Evolutionary conservation across 2,113 vertebrate genomes (phyloP).

Genomic region (Poecilia latipinna): DNA sequence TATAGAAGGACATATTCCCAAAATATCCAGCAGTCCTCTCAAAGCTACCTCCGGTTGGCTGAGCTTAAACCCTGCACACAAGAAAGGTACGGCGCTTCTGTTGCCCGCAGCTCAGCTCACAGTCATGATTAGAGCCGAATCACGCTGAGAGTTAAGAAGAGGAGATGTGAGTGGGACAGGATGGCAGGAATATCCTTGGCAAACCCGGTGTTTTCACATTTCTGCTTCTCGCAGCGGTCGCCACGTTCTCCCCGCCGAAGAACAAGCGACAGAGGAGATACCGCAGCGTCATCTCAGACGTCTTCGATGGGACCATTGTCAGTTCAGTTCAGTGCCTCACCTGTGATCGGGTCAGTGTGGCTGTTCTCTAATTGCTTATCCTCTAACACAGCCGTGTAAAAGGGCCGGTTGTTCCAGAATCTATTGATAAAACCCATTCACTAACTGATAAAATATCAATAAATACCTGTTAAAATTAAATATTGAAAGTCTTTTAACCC

Average conservation of each 20-base stretch:
- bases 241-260: conserved; percentile 84
- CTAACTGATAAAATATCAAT: too few relatives aligned
- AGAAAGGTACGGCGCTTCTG: conserved; percentile 85
- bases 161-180: neutral
- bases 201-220: conserved; percentile 19
- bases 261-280: conserved; percentile 93
- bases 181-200: neutral
- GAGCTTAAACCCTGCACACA: conserved; percentile 84
- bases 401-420: too few relatives aligned
- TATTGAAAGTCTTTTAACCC: too few relatives aligned
- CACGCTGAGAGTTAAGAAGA: neutral
- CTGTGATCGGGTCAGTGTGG: conserved; percentile 93
- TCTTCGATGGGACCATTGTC: conserved; percentile 96
- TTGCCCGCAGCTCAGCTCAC: neutral
- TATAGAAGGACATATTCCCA: conserved; percentile 82
- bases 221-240: conserved; percentile 64
- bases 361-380: neutral
- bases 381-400: too few relatives aligned
- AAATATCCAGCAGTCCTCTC: conserved; percentile 89
- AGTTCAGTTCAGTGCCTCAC: conserved; percentile 98
- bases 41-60: conserved; percentile 86
- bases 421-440: too few relatives aligned
- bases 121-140: neutral
- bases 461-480: too few relatives aligned
- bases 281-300: conserved; percentile 94